These are phyloP conservation scores for Enteromius afrohamiltoni DNA, from an alignment of 2,797 vertebrate species.

Conservation along the genomic window DNA sequence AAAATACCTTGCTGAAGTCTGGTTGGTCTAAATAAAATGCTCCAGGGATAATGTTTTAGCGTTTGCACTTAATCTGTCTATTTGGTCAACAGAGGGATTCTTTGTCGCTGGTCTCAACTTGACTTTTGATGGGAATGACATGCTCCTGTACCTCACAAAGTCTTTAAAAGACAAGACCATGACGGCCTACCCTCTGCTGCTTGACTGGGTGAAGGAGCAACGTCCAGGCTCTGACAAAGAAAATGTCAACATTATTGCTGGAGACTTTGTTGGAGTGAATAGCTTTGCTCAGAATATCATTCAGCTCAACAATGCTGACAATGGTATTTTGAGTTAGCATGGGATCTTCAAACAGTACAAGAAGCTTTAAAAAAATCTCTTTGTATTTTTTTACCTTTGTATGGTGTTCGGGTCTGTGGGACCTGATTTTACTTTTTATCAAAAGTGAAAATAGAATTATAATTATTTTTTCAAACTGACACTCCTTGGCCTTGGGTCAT, in stretches of 20 bases:
- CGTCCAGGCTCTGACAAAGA: neutral
- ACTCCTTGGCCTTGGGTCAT: neutral
- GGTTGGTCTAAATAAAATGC: neutral
- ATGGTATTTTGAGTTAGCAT: neutral
- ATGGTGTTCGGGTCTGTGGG: neutral
- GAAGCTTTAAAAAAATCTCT: neutral
- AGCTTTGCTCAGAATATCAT: slow-evolving; percentile 35
- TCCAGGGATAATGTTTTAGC: neutral
- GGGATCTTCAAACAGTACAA: neutral
- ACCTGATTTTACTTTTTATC: neutral
- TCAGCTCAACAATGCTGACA: slow-evolving; percentile 23
- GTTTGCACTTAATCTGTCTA: neutral
- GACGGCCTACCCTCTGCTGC: slow-evolving; percentile 4
- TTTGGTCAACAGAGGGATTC: slow-evolving; percentile 16
- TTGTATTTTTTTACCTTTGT: neutral
- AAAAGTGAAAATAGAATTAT: neutral
- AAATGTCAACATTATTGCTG: slow-evolving; percentile 35
- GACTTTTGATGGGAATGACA: slow-evolving; percentile 27
- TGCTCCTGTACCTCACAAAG: slow-evolving; percentile 27
- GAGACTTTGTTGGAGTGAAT: slow-evolving; percentile 37
- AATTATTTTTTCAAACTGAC: neutral
- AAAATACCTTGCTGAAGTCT: neutral
- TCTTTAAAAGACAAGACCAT: slow-evolving; percentile 29
- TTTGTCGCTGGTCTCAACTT: slow-evolving; percentile 42
- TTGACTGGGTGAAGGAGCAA: slow-evolving; percentile 42